These are phyloP conservation scores for Pongo abelii DNA, from an alignment of 2,113 vertebrate genomes.

Conservation along the genomic window DNA sequence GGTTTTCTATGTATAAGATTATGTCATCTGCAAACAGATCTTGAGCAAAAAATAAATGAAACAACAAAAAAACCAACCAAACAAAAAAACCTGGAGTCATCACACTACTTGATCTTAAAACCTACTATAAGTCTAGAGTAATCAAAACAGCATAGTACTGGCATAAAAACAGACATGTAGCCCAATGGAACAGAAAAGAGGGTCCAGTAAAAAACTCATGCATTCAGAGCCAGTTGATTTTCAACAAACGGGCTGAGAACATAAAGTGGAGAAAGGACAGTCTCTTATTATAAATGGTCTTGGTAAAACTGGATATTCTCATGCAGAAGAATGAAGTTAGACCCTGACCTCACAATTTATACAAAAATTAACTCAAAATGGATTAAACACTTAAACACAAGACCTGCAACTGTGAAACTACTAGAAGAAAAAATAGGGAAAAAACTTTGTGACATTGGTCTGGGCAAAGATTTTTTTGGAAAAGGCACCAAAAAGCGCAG, in stretches of 20 bases:
- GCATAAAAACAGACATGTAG: neutral
- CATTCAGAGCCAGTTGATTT: neutral
- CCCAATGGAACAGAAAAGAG: neutral
- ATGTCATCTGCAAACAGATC: neutral
- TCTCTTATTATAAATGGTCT: neutral
- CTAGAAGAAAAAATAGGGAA: neutral
- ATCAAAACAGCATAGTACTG: neutral
- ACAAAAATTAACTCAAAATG: neutral
- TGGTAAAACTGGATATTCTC: neutral
- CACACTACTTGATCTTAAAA: neutral
- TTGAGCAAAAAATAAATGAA: too few relatives aligned
- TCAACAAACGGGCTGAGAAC: neutral
- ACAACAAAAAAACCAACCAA: too few relatives aligned
- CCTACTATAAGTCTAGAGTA: neutral
- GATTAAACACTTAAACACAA: neutral
- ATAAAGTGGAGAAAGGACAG: neutral
- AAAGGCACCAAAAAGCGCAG: neutral
- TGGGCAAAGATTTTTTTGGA: neutral
- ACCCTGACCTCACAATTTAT: neutral
- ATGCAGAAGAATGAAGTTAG: neutral
- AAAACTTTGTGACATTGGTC: neutral
- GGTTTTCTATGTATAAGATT: neutral
- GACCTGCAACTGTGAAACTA: neutral
- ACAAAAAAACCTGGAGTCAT: neutral
- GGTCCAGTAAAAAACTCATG: neutral